Evolutionary conservation across 2,797 vertebrate species (phyloP), one percentile per base, ranked within the genome.

Genomic region (Chromis chromis): DNA sequence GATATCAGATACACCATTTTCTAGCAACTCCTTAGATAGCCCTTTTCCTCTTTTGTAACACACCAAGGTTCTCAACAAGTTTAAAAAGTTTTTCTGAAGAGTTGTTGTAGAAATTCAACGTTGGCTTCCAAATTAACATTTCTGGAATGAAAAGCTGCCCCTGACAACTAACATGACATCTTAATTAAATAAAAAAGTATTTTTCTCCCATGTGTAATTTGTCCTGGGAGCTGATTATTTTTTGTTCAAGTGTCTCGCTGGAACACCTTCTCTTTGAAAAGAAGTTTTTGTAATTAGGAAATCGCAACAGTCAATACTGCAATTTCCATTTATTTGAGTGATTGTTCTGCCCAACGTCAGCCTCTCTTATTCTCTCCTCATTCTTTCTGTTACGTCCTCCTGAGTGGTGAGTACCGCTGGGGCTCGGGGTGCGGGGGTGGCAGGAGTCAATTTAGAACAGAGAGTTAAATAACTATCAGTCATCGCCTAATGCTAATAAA

Each of bases 391-490:
- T 27, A 24, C 12, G 58, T 49, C 50, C 39, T 70, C n/a, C 49
- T 22, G 16, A 63, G 68, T 57, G 48, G 63, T 86, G 33, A 71
- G 66, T 21, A 70, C 7, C 46, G 60, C 7, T 21, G 9, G 10
- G 16, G 21, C 40, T 42, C 13, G 19, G 24, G 27, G 46, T 22
- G 9, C 3, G 12, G 48, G 19, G 31, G 56, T 31, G 48, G 4
- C 42, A 68, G 25, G 59, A 44, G 52, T 54, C 25, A 39, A 71
- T 70, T 76, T 62, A 64, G 16, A 65, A 22, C 5, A 53, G 19
- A 65, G 22, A 42, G 17, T 16, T 6, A 75, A 81, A 59, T 61
- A 31, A 86, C 81, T 53, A 78, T 0, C 63, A 61, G 33, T 64
- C 57, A 72, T 49, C 28, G 11, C 21, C 42, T 21, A 24, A n/a